A percentile compares a stretch with the other conserved stretches of the same genome.
phyloP scores from a whole-genome alignment of 2,113 vertebrate genomes.

The Galbula dea region DNA sequence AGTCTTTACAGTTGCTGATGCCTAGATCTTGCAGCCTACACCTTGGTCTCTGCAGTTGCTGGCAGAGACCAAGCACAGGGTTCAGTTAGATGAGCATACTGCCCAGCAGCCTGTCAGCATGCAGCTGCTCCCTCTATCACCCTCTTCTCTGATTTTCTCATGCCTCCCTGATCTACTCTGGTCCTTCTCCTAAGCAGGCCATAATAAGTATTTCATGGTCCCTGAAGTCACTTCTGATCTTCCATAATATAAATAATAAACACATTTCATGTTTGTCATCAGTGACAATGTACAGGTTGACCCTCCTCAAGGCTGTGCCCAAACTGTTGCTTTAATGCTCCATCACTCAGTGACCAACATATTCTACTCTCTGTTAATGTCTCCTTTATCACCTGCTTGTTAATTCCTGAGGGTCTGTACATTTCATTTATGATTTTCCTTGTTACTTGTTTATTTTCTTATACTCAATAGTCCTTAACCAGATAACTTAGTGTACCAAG shows the following conservation, averaged over 20 bases:
- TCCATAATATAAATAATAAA: neutral
- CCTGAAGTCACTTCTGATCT: neutral
- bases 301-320: neutral
- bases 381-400: neutral
- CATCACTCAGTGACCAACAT: neutral
- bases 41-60: neutral
- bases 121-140: neutral
- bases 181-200: neutral
- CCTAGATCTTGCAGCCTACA: neutral
- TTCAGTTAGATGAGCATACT: fast-evolving
- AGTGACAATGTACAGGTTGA: neutral
- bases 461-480: neutral
- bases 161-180: neutral
- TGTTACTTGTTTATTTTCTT: neutral
- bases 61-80: neutral
- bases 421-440: neutral
- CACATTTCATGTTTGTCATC: neutral
- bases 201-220: neutral
- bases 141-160: neutral
- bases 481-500: neutral
- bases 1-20: neutral
- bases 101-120: neutral
- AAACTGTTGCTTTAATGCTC: neutral
- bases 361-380: neutral
- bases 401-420: neutral